Evolutionary conservation across 2,797 vertebrate species (phyloP), one percentile per base, ranked within the genome.

Genomic region (Pseudochaenichthys georgianus): DNA sequence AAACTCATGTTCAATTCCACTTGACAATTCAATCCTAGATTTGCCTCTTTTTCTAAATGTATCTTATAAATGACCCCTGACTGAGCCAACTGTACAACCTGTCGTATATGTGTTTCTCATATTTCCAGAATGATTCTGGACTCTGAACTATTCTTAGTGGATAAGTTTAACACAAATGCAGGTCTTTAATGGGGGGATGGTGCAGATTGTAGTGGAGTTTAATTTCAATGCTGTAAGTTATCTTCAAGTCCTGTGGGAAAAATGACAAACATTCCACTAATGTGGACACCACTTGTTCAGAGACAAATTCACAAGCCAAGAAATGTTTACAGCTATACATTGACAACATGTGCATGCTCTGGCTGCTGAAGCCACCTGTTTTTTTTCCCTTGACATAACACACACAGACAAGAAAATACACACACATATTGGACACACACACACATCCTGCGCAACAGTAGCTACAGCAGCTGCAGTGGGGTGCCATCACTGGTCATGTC

Each of bases 401-500:
- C 55, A 77, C 48, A 64, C 51, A 73, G 15, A 76, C 17, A 38
- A 52, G 70, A 50, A 68, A 50, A 17, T 38, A 38, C 34, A 65
- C 21, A 23, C 60, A 65, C 47, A 64, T 13, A 64, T 41, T 10
- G 15, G 75, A 51, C 31, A 66, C 13, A 59, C 50, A 46, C 74
- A 72, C 70, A 74, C 6, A 76, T 28, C 34, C 68, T 62, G 74
- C 17, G 80, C 86, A 86, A 84, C 86, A 87, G 92, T 82, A 78
- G 88, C 84, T 57, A n/a, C 73, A 66, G 87, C 88, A 89, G 87
- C 89, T 93, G 91, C 87, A 41, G 89, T 66, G 78, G 88, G 87
- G 86, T 82, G 84, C 88, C 82, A 83, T 92, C 90, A 76, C 77
- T 85, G 88, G 87, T 91, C 89, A 86, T 88, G 87, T 92, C 93